Base-by-base conservation (phyloP, 2,797 vertebrate species). In the Coendou prehensilis region DNA sequence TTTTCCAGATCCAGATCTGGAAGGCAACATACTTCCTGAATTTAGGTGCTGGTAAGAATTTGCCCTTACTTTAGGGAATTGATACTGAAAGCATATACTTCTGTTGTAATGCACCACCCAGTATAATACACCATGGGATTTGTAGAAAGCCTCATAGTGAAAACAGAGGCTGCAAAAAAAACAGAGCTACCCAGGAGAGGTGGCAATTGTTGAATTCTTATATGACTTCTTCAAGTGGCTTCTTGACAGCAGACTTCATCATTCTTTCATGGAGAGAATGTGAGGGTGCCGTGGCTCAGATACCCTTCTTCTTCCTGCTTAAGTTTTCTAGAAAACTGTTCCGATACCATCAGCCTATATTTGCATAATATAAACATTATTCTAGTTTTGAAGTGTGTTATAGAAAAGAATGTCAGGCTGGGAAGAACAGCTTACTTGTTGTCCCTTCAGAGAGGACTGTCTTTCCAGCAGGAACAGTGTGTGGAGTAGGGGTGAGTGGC, bases 1-100 rank as follows among this genome's bases (percentile, higher is more conserved):
- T 92, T 97, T 94, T 94, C 78, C 93, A 86, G 41, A 78, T 91
- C 30, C 37, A 89, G 57, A 71, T 87, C 63, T 91, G 14, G 92
- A 87, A 94, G 83, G n/a, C 88, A 97, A 91, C 86, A 57, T 52
- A 23, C 57, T 69, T 17, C 80, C n/a, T 81, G 33, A 75, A 84
- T 83, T 83, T 94, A 80, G 23, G 14, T 73, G 41, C 89, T 93
- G 33, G 17, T 87, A 94, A 73, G 50, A 96, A 91, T 89, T 87
- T 87, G 41, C 84, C 84, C 63, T 93, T 83, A 87, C 64, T 93
- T 17, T 30, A 50, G 26, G 67, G 52, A 93, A 63, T 79, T 79
- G 92, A 90, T 78, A 57, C 28, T 76, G 5, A 95, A 59, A 61
- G 33, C 56, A 71, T 71, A 9, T 81, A 20, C 50, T 90, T 94